Percentiles rank a stretch among this genome's conserved stretches.
Conservation (phyloP, 2,797 vertebrate genomes). For the Caiman crocodilus region DNA sequence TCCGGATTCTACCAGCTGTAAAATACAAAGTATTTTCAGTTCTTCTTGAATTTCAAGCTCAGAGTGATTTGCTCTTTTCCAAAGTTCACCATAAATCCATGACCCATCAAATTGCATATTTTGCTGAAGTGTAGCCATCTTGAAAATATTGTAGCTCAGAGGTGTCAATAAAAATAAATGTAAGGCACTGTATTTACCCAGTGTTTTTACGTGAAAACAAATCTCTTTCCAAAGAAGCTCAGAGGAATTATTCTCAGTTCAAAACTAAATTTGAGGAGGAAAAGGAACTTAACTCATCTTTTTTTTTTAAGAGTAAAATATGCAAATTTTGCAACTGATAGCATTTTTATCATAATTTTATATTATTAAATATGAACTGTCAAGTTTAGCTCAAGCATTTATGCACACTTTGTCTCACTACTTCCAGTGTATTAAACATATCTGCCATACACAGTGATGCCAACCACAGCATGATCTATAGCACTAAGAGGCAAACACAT, state of each 20-base stretch:
- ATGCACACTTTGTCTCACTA: conserved; percentile 46
- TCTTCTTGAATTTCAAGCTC: conserved; percentile 28
- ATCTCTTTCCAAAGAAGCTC: background rate
- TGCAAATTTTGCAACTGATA: background rate
- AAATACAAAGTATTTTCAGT: background rate
- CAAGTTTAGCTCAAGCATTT: conserved; percentile 70
- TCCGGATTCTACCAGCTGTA: background rate
- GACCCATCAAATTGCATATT: conserved; percentile 26
- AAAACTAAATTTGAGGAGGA: background rate
- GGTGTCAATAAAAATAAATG: background rate
- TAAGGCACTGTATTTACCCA: background rate
- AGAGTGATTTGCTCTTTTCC: background rate
- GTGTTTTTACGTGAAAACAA: conserved; percentile 15
- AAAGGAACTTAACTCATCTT: background rate
- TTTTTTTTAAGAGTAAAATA: background rate
- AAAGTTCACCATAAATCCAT: conserved; percentile 4
- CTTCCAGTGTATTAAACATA: conserved; percentile 42
- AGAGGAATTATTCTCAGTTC: background rate
- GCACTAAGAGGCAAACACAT: background rate
- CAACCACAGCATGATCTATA: conserved; percentile 13
- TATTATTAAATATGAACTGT: conserved; percentile 62
- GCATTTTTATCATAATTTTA: conserved; percentile 26
- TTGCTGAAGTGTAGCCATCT: conserved; percentile 32
- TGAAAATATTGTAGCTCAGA: conserved; percentile 19
- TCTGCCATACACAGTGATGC: conserved; percentile 17